Percentiles rank a stretch among this genome's conserved stretches.
These are phyloP conservation scores for Microtus richardsoni DNA, from an alignment of 2,113 vertebrate genomes.

Conservation along the genomic window DNA sequence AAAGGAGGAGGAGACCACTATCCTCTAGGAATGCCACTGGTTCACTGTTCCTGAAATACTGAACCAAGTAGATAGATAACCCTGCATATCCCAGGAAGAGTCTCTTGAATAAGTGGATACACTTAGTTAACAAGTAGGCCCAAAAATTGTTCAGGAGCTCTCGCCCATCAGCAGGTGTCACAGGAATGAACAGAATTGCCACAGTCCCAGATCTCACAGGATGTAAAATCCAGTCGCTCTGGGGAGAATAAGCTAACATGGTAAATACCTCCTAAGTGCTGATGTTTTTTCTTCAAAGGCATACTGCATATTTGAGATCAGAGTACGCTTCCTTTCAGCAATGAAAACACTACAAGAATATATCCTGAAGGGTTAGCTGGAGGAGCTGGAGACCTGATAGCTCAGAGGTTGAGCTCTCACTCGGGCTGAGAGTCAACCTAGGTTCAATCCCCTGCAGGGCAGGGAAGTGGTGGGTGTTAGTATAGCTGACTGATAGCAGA, in stretches of 20 bases:
- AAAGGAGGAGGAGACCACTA: not conserved
- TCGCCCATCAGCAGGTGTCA: not conserved
- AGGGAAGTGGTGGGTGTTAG: not conserved
- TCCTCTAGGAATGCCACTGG: not conserved
- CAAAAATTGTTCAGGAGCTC: not conserved
- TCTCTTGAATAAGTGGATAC: not conserved
- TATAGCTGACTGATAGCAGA: not conserved
- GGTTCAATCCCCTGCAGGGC: not conserved
- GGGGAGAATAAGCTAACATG: not conserved
- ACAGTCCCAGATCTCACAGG: not conserved
- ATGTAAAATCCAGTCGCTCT: not conserved
- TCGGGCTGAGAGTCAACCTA: not conserved
- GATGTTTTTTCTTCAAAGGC: not conserved
- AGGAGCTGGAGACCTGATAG: not conserved
- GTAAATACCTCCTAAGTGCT: not conserved
- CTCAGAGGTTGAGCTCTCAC: not conserved
- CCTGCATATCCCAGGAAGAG: not conserved
- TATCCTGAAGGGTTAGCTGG: not conserved
- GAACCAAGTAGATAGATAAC: accelerated
- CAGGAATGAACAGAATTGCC: not conserved
- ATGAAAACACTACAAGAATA: not conserved
- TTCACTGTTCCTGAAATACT: not conserved
- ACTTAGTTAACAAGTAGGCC: not conserved
- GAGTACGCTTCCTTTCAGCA: not conserved
- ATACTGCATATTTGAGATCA: not conserved